phyloP scores from a whole-genome alignment of 2,113 vertebrate genomes.

The Mixornis gularis region DNA sequence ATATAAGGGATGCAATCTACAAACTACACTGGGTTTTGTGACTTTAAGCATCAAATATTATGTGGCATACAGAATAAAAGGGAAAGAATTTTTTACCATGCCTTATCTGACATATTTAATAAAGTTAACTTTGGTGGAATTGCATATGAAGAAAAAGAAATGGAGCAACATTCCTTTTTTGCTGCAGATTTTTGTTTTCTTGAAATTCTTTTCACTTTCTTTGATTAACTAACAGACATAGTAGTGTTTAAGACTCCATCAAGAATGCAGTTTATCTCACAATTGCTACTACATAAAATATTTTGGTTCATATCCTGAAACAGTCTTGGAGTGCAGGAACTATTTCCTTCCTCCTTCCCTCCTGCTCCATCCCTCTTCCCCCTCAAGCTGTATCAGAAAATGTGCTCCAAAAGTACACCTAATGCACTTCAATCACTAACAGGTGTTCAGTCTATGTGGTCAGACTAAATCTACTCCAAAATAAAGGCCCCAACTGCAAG shows the following conservation, averaged over 20 bases:
- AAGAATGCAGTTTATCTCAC: background rate
- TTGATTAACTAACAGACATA: background rate
- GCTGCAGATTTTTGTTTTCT: background rate
- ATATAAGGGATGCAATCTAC: background rate
- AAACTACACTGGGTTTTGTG: background rate
- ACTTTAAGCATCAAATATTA: background rate
- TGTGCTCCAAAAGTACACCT: background rate
- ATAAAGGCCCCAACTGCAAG: background rate
- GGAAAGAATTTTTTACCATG: background rate
- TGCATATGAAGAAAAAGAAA: background rate
- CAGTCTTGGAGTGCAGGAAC: background rate
- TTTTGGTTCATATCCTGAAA: background rate
- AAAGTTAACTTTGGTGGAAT: background rate
- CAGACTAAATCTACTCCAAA: background rate
- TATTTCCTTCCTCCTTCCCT: background rate
- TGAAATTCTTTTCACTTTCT: background rate
- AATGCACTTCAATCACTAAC: background rate
- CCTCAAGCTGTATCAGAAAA: background rate
- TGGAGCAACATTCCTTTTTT: background rate
- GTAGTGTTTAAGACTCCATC: background rate
- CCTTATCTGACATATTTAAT: background rate
- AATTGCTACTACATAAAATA: background rate
- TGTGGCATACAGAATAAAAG: background rate
- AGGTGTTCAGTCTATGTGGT: background rate
- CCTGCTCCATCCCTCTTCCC: fast-evolving